Evolutionary conservation across 2,888 invertebrate species (phyloP), one percentile per base, ranked within the genome.

Genomic region (Craniophora ligustri): DNA sequence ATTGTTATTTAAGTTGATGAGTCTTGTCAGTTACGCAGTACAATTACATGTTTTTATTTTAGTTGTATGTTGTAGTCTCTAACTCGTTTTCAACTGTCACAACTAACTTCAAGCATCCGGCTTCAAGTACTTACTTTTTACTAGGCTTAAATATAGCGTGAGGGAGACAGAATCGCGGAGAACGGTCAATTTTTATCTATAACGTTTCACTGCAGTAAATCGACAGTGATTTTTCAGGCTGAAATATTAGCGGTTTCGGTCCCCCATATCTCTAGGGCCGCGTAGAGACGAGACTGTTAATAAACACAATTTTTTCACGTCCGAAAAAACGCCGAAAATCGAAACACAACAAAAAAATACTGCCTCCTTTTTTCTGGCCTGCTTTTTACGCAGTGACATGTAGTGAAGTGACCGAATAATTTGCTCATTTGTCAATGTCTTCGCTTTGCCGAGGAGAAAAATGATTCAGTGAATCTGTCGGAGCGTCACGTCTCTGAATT

Each of bases 391-490:
- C 68, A 69, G 67, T 70, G 76, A 78, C 79, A 80, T 80, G 76
- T 82, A 82, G 84, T 83, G 86, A 86, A 87, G 86, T 87, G 87
- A 88, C 86, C 87, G 88, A 87, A 91, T 91, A 91, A 91, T 88
- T 88, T 72, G 72, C 79, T 85, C 88, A 83, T 91, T 91, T 88
- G 86, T 91, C 91, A 91, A 89, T 84, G 89, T 91, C 91, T 88
- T 82, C 83, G 79, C 82, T 84, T 78, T 81, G 81, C 84, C 75
- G 76, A 76, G 79, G 84, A 89, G 90, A 91, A 90, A 91, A 91
- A 91, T 90, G 89, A 91, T 90, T 88, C 89, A 88, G 80, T 87
- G 87, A 88, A 88, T 89, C 91, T 87, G 89, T 87, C 88, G 77
- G 72, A 79, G 84, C 81, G 84, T 84, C 86, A 82, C 85, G 85